These are phyloP conservation scores for Mesocentrotus franciscanus DNA, from an alignment of 53 echinoderm and acorn worm genomes.

Conservation along the genomic window DNA sequence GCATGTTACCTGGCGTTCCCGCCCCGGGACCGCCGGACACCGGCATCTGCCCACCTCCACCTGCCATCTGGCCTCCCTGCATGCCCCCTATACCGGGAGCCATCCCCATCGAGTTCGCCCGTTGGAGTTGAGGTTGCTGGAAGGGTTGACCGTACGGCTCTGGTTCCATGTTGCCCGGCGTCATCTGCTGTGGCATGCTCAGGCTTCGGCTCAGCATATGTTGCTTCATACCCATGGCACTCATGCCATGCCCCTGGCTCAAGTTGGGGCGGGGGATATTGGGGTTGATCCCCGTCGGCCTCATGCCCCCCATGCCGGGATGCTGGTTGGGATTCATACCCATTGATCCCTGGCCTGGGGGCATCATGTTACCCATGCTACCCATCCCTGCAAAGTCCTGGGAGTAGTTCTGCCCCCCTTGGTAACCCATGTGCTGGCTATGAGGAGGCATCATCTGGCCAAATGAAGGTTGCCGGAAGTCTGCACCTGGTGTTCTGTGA, in stretches of 20 bases:
- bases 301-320: slow-evolving; percentile 68
- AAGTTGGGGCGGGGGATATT: slow-evolving; percentile 85
- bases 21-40: slow-evolving; percentile 30
- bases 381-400: slow-evolving; percentile 73
- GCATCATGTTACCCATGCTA: slow-evolving; percentile 76
- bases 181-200: slow-evolving; percentile 77
- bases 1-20: slow-evolving; percentile 71
- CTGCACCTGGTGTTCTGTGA: slow-evolving; percentile 74
- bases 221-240: slow-evolving; percentile 72
- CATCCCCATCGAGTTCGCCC: slow-evolving; percentile 68
- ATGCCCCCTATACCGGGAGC: slow-evolving; percentile 45
- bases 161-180: slow-evolving; percentile 44
- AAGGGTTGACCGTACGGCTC: slow-evolving; percentile 49
- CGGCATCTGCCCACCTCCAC: slow-evolving; percentile 52
- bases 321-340: slow-evolving; percentile 81
- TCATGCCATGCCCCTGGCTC: slow-evolving; percentile 63
- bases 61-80: slow-evolving; percentile 68
- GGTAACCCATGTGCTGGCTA: slow-evolving; percentile 76
- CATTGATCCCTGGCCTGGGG: slow-evolving; percentile 76
- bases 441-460: slow-evolving; percentile 85
- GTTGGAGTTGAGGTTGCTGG: slow-evolving; percentile 60
- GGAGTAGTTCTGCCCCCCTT: slow-evolving; percentile 71
- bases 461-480: slow-evolving; percentile 73
- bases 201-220: slow-evolving; percentile 74
- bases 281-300: slow-evolving; percentile 80